Evolutionary conservation across 2,113 vertebrate species (phyloP).

Genomic region (Heptranchias perlo): DNA sequence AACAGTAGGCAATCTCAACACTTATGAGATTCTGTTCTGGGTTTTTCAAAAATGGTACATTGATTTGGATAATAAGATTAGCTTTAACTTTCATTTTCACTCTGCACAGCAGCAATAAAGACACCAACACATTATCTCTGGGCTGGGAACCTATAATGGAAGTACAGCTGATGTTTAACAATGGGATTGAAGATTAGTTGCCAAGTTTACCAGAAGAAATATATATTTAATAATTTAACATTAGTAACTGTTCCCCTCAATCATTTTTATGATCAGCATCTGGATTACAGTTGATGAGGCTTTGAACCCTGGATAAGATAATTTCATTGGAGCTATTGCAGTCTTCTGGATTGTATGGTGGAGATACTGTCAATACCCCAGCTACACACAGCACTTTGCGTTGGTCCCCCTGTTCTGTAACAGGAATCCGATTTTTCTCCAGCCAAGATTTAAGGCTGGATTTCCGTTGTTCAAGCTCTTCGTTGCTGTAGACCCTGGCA

Average conservation of each 20-base stretch:
- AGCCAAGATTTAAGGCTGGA: conserved; percentile 66
- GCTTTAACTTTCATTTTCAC: background rate
- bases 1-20: background rate
- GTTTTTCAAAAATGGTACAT: background rate
- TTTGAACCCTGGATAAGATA: conserved; percentile 78
- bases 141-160: background rate
- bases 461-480: conserved; percentile 61
- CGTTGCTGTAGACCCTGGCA: conserved; percentile 46
- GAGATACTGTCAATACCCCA: conserved; percentile 66
- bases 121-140: background rate
- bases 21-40: background rate
- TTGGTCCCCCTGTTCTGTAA: conserved; percentile 62
- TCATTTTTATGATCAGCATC: conserved; percentile 8
- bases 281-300: conserved; percentile 63
- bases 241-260: background rate
- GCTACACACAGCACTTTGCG: conserved; percentile 67
- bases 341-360: conserved; percentile 75
- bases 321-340: conserved; percentile 85
- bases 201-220: background rate
- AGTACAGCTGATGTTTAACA: background rate
- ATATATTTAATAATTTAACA: conserved; percentile 8
- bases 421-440: conserved; percentile 75
- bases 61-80: conserved; percentile 9
- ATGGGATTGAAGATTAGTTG: background rate
- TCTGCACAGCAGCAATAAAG: background rate